Conservation (phyloP, 2,113 vertebrate species). For the Petromus typicus region DNA sequence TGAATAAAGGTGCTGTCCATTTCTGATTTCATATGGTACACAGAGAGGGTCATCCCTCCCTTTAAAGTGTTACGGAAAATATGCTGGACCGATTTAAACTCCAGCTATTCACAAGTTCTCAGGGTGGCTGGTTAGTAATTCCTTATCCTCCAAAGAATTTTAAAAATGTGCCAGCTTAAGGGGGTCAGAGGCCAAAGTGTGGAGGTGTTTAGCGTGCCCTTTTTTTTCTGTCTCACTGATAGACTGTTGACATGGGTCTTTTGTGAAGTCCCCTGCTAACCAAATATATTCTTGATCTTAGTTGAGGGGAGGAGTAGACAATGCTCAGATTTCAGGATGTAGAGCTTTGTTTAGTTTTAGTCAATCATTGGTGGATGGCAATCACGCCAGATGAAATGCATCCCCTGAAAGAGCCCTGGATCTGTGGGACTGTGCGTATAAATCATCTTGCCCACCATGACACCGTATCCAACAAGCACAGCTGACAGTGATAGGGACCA, state of each 20-base stretch:
- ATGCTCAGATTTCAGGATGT: slow-evolving; percentile 76
- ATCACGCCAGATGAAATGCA: slow-evolving; percentile 68
- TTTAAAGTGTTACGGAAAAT: slow-evolving; percentile 66
- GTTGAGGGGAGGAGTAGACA: slow-evolving; percentile 53
- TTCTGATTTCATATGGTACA: background rate
- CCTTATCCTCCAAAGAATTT: slow-evolving; percentile 83
- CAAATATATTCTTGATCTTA: slow-evolving; percentile 76
- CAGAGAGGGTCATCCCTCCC: slow-evolving; percentile 57
- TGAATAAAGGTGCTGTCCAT: slow-evolving; percentile 41
- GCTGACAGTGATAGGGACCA: slow-evolving; percentile 76
- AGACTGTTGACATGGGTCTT: slow-evolving; percentile 85
- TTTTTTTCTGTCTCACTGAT: slow-evolving; percentile 80
- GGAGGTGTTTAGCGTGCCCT: slow-evolving; percentile 85
- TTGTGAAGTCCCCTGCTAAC: slow-evolving; percentile 78
- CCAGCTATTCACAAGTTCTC: slow-evolving; percentile 54
- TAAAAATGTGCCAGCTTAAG: slow-evolving; percentile 84
- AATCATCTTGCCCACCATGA: slow-evolving; percentile 76
- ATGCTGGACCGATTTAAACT: slow-evolving; percentile 61
- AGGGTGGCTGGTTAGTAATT: slow-evolving; percentile 73
- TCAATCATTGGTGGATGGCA: slow-evolving; percentile 81
- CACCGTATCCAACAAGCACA: slow-evolving; percentile 66
- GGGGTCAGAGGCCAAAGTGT: slow-evolving; percentile 85
- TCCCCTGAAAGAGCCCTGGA: slow-evolving; percentile 63
- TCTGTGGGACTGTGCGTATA: slow-evolving; percentile 66
- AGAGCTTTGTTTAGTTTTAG: slow-evolving; percentile 75